Conservation (phyloP, 2,888 invertebrate species). For the Psylliodes chrysocephalus region DNA sequence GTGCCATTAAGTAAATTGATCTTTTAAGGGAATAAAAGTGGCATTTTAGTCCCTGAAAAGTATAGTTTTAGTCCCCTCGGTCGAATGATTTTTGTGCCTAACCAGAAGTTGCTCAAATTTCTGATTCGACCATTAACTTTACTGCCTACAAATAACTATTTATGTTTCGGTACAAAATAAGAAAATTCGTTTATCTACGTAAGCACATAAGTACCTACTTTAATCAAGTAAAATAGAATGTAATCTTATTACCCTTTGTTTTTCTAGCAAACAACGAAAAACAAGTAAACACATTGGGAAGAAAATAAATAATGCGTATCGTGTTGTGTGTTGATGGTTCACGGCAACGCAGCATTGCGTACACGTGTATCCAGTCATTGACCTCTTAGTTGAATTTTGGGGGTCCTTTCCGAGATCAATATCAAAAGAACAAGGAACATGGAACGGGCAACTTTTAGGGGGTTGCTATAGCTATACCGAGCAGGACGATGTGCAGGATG, state of each 20-base stretch:
- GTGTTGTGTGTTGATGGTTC: neutral
- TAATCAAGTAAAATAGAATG: no score
- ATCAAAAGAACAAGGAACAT: slow-evolving; percentile 35
- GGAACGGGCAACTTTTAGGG: slow-evolving; percentile 35
- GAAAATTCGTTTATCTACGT: no score
- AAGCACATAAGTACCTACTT: no score
- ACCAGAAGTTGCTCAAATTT: no score
- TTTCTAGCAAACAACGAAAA: neutral
- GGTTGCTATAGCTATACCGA: slow-evolving; percentile 38
- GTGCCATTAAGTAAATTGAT: no score
- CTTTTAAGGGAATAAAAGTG: no score
- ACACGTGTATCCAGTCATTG: slow-evolving; percentile 56
- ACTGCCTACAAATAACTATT: no score
- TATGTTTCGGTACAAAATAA: no score
- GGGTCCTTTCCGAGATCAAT: slow-evolving; percentile 42
- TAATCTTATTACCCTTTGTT: neutral
- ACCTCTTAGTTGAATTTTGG: slow-evolving; percentile 46
- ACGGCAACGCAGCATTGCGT: slow-evolving; percentile 13
- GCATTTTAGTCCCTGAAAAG: no score
- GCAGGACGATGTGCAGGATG: slow-evolving; percentile 24
- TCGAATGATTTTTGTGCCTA: no score
- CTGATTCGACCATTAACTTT: no score
- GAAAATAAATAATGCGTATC: slow-evolving; percentile 4
- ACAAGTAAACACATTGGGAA: neutral
- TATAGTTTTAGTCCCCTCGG: no score